These are phyloP conservation scores for Yponomeuta evonymella DNA, from an alignment of 2,888 invertebrate genomes.

Conservation along the genomic window DNA sequence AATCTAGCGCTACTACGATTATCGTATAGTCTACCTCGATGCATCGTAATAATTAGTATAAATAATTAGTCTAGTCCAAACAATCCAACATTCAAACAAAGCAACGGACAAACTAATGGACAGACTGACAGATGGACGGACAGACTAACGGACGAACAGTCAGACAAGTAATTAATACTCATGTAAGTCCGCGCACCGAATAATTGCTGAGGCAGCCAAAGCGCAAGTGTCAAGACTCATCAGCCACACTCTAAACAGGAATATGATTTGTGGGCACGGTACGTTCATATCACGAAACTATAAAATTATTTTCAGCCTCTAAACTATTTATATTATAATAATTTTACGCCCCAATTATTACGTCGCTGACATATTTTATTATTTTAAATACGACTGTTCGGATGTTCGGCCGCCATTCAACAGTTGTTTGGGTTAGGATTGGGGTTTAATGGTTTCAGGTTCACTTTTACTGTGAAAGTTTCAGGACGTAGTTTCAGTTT, in stretches of 20 bases:
- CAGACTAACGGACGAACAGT: too few species aligned
- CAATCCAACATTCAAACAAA: too few species aligned
- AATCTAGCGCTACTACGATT: too few species aligned
- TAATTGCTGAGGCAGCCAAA: neutral
- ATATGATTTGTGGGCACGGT: constrained; percentile 64
- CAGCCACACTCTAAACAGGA: constrained; percentile 32
- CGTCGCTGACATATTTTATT: constrained; percentile 68
- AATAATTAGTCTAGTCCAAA: too few species aligned
- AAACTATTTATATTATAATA: constrained; percentile 75
- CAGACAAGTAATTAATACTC: too few species aligned
- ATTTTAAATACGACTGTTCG: constrained; percentile 65
- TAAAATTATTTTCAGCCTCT: constrained; percentile 63
- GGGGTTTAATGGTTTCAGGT: neutral
- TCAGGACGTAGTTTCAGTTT: neutral
- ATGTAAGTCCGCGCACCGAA: too few species aligned
- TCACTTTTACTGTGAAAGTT: neutral
- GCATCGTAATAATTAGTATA: too few species aligned
- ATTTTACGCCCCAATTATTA: constrained; percentile 72
- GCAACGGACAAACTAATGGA: too few species aligned
- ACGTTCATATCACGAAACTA: constrained; percentile 57
- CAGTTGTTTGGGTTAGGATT: constrained; percentile 10
- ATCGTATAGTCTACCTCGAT: too few species aligned
- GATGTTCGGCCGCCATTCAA: constrained; percentile 35
- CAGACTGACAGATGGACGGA: too few species aligned
- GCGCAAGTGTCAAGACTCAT: constrained; percentile 46